phyloP scores from a whole-genome alignment of 2,797 vertebrate species.

The Philypnodon macrostomus region DNA sequence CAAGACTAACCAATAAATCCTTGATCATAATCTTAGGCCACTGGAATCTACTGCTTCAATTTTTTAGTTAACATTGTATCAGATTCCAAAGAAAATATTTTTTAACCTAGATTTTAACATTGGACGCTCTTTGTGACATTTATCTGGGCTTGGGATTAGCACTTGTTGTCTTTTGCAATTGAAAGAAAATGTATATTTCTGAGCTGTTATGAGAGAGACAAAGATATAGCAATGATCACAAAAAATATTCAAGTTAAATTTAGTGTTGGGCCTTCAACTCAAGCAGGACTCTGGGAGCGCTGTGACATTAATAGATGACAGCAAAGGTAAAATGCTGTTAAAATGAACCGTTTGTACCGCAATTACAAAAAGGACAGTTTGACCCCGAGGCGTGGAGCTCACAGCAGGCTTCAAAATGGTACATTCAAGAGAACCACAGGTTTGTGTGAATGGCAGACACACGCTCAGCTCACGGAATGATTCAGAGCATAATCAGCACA shows the following conservation, averaged over 20 bases:
- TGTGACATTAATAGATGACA: neutral
- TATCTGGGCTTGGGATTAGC: too few species aligned
- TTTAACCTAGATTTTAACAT: too few species aligned
- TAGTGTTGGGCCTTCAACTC: neutral
- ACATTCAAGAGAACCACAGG: slow-evolving; percentile 21
- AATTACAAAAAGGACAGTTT: slow-evolving; percentile 47
- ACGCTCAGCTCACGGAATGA: slow-evolving; percentile 16
- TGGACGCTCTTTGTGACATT: too few species aligned
- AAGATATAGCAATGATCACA: slow-evolving; percentile 9
- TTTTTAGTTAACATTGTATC: too few species aligned
- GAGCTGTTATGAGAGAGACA: slow-evolving; percentile 3
- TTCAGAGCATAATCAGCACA: slow-evolving; percentile 13
- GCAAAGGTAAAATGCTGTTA: slow-evolving; percentile 12
- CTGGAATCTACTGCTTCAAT: too few species aligned
- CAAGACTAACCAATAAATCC: too few species aligned
- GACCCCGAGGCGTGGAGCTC: slow-evolving; percentile 30
- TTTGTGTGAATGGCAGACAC: slow-evolving; percentile 56
- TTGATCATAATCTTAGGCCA: too few species aligned
- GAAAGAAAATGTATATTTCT: too few species aligned
- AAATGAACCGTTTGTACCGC: slow-evolving; percentile 27
- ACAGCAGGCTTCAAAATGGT: slow-evolving; percentile 33
- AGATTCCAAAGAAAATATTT: too few species aligned
- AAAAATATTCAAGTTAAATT: neutral
- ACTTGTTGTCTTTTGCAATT: too few species aligned
- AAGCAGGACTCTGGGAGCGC: neutral